Evolutionary conservation across 2,797 vertebrate species (phyloP), one percentile per base, ranked within the genome.

Genomic region (Bucorvus abyssinicus): DNA sequence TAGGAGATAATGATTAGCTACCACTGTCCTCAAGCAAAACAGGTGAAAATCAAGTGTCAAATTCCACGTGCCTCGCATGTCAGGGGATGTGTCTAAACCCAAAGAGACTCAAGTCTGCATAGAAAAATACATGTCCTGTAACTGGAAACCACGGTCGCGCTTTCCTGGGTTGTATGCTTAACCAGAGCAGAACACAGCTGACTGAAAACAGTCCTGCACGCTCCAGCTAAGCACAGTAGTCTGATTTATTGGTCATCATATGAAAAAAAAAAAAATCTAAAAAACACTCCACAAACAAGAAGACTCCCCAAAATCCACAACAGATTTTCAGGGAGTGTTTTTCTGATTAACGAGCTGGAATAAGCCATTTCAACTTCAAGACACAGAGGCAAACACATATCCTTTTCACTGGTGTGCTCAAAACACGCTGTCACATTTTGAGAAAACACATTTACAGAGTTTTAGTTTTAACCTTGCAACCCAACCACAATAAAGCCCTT

Each of bases 1-100:
- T 16, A 71, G 21, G 55, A 93, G 55, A 74, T 63, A 93, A 78
- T 42, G 24, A 93, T 82, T 79, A 94, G 74, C 55, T 77, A 26
- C 92, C 65, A 63, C 47, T 59, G 21, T 59, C 60, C 79, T 87
- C 76, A 73, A 76, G 65, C 53, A 82, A 69, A 55, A 68, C 38
- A 89, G 78, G 76, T n/a, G 29, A 93, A 96, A 93, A 86, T 40
- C 19, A 32, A 89, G 87, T 71, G 80, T 93, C 82, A 76, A 76
- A 76, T 91, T 91, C 85, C 83, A 93, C 69, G 56, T 10, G 70
- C 47, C 40, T 71, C 30, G 12, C 79, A 45, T 73, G 83, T 76
- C 80, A 59, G 26, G 74, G 91, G 91, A 88, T 87, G 83, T 47
- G 56, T 17, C 63, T 69, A 80, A 91, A 89, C 65, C 87, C 83